These are phyloP conservation scores for Delia radicum DNA, from an alignment of 1,140 invertebrate genomes.

Conservation along the genomic window DNA sequence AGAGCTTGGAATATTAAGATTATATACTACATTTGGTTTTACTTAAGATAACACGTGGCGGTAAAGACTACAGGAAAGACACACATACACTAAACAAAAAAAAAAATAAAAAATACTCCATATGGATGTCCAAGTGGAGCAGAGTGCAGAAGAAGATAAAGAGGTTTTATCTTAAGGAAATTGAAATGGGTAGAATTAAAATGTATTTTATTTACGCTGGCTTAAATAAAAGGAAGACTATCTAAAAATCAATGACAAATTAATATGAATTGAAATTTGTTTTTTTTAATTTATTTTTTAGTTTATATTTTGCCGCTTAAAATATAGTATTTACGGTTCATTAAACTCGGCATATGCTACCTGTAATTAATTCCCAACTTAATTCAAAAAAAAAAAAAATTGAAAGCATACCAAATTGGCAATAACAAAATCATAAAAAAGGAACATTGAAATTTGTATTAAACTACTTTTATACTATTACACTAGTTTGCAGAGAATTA, in stretches of 20 bases:
- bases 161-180: neutral
- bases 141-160: neutral
- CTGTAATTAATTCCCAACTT: conserved; percentile 8
- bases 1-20: conserved; percentile 13
- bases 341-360: conserved; percentile 17
- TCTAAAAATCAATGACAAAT: conserved; percentile 23
- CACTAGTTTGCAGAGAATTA: no score
- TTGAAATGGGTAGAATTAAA: neutral
- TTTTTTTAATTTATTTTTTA: neutral
- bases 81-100: neutral
- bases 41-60: conserved; percentile 23
- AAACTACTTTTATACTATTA: no score
- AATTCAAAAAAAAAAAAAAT: neutral
- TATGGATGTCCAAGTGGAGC: neutral
- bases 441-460: no score
- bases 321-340: neutral
- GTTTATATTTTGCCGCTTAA: neutral
- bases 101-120: neutral
- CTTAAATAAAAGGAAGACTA: neutral
- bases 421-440: no score
- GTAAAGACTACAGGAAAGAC: conserved; percentile 3
- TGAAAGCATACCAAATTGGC: no score
- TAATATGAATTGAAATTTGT: conserved; percentile 22
- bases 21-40: conserved; percentile 20
- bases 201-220: neutral